A percentile compares a stretch with the other conserved stretches of the same genome.
phyloP scores from a whole-genome alignment of 2,888 invertebrate genomes.

The Hirtodrosophila duncani region DNA sequence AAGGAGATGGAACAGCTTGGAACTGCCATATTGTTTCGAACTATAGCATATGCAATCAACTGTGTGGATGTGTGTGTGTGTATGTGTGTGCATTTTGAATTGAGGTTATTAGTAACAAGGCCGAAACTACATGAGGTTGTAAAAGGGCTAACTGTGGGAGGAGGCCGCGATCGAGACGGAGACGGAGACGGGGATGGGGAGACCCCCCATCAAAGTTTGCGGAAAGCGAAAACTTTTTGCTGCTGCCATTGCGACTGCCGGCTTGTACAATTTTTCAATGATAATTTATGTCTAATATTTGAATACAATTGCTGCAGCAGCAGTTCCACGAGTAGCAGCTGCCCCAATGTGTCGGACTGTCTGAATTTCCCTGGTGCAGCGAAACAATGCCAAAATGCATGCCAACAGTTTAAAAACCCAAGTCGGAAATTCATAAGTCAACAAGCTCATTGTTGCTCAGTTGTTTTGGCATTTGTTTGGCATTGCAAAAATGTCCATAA shows the following conservation, averaged over 20 bases:
- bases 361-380: constrained; percentile 25
- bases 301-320: constrained; percentile 57
- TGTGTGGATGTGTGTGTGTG: constrained; percentile 21
- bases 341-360: constrained; percentile 28
- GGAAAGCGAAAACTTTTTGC: constrained; percentile 55
- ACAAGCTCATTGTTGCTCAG: constrained; percentile 8
- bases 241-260: constrained; percentile 2
- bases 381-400: not conserved
- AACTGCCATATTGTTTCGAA: constrained; percentile 50
- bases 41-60: constrained; percentile 5
- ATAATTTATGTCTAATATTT: constrained; percentile 69
- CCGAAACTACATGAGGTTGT: constrained; percentile 47
- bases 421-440: constrained; percentile 22
- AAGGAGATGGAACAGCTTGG: constrained; percentile 27
- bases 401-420: constrained; percentile 14
- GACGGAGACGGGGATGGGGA: not conserved
- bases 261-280: constrained; percentile 52
- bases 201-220: constrained; percentile 30
- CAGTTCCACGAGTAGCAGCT: constrained; percentile 16
- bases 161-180: too few species aligned
- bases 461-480: constrained; percentile 20
- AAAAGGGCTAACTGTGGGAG: constrained; percentile 4
- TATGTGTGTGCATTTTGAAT: constrained; percentile 42
- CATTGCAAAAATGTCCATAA: constrained; percentile 35
- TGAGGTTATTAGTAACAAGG: constrained; percentile 73